Conservation (phyloP, 1,140 invertebrate species). For the Drosophila nannoptera region DNA sequence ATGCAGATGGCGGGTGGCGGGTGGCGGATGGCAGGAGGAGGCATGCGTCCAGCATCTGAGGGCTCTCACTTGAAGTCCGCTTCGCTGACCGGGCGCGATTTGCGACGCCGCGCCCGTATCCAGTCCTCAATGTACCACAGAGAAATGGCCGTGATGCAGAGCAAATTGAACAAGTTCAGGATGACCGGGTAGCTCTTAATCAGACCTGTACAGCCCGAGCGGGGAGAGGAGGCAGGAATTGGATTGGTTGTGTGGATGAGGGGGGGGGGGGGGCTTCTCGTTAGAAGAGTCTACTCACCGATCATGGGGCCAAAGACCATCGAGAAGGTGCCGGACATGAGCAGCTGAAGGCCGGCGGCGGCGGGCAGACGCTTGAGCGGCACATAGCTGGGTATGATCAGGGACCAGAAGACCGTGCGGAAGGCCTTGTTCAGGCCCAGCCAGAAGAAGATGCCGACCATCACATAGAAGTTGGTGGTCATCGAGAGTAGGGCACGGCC, state of each 20-base stretch:
- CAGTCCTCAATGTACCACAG: conserved; percentile 70
- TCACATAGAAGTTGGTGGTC: conserved; percentile 78
- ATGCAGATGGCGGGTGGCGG: neutral
- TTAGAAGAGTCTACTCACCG: conserved; percentile 76
- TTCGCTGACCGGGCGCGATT: conserved; percentile 34
- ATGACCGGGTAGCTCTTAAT: conserved; percentile 82
- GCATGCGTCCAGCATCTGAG: conserved; percentile 1
- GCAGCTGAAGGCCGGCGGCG: conserved; percentile 82
- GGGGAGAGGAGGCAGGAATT: neutral
- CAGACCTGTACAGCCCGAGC: conserved; percentile 79
- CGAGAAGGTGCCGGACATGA: conserved; percentile 82
- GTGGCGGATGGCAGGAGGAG: neutral
- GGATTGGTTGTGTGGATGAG: too few species aligned
- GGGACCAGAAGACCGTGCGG: conserved; percentile 83
- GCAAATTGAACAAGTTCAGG: conserved; percentile 82
- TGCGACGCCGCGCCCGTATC: conserved; percentile 45
- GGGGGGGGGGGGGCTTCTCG: neutral
- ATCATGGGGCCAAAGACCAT: conserved; percentile 81
- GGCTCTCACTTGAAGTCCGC: conserved; percentile 13
- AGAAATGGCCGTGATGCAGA: conserved; percentile 62
- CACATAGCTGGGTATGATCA: conserved; percentile 84
- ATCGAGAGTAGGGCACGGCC: conserved; percentile 82
- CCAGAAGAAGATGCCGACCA: conserved; percentile 80
- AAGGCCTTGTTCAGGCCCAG: conserved; percentile 84
- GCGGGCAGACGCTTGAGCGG: conserved; percentile 82